Conservation (phyloP, 2,797 vertebrate species). For the Ptychobarbus kaznakovi region DNA sequence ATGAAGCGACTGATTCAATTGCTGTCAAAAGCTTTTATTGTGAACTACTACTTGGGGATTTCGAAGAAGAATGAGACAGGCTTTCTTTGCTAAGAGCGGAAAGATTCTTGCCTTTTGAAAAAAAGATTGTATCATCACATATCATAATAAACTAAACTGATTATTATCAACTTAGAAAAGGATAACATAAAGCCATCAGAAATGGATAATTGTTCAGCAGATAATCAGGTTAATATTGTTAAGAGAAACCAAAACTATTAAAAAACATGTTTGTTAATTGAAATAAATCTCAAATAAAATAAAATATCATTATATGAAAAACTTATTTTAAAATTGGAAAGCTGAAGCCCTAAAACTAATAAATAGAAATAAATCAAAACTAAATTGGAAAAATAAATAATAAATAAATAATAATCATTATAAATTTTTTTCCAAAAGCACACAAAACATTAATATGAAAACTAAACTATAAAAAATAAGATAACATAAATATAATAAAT, state of each 20-base stretch:
- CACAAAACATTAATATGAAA: constrained; percentile 5
- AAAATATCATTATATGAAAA: neutral
- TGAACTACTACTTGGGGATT: constrained; percentile 72
- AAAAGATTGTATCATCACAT: neutral
- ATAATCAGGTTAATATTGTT: neutral
- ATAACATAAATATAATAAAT: neutral
- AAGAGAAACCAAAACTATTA: neutral
- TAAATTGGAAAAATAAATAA: neutral
- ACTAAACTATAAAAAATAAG: neutral
- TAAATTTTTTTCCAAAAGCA: neutral
- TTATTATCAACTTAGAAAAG: neutral
- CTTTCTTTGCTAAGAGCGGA: constrained; percentile 68
- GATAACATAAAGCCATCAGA: neutral
- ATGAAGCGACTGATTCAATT: constrained; percentile 83
- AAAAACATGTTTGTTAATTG: neutral
- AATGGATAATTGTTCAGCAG: too few species aligned
- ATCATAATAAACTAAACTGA: neutral
- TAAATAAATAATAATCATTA: neutral
- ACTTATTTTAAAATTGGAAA: neutral
- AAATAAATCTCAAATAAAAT: neutral
- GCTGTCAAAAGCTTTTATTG: constrained; percentile 80
- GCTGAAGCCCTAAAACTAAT: neutral
- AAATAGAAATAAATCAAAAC: neutral
- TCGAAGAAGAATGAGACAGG: constrained; percentile 62
- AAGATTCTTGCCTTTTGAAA: constrained; percentile 65